phyloP scores from a whole-genome alignment of 2,797 vertebrate species.

The Nyctalus aviator region DNA sequence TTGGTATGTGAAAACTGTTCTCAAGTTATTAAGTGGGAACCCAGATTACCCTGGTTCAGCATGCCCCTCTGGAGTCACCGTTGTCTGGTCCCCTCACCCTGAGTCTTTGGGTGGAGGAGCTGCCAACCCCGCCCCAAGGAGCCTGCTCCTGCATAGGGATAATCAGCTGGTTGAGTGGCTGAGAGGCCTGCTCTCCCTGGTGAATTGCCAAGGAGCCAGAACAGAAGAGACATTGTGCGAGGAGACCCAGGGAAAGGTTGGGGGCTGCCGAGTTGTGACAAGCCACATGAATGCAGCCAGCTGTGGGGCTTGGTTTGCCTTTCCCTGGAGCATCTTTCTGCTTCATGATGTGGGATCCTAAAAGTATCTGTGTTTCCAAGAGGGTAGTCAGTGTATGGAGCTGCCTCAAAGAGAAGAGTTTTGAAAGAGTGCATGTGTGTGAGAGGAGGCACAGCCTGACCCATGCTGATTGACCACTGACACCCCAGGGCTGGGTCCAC shows the following conservation, averaged over 20 bases:
- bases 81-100: background rate
- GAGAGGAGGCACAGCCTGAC: background rate
- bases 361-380: background rate
- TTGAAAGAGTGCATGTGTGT: background rate
- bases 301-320: background rate
- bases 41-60: background rate
- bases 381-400: background rate
- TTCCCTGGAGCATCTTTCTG: background rate
- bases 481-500: background rate
- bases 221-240: background rate
- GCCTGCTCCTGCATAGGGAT: background rate
- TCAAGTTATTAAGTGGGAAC: background rate
- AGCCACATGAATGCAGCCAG: background rate
- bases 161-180: background rate
- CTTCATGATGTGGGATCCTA: background rate
- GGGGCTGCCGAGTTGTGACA: background rate
- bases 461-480: background rate
- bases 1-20: background rate
- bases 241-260: background rate
- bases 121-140: rapidly evolving
- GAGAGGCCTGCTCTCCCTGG: background rate
- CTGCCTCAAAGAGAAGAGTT: rapidly evolving
- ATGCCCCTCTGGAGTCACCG: background rate
- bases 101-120: background rate
- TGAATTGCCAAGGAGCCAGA: background rate